Percentiles rank a stretch among this genome's conserved stretches.
Evolutionary conservation across 2,113 vertebrate genomes (phyloP).

Genomic region (Bos indicus): DNA sequence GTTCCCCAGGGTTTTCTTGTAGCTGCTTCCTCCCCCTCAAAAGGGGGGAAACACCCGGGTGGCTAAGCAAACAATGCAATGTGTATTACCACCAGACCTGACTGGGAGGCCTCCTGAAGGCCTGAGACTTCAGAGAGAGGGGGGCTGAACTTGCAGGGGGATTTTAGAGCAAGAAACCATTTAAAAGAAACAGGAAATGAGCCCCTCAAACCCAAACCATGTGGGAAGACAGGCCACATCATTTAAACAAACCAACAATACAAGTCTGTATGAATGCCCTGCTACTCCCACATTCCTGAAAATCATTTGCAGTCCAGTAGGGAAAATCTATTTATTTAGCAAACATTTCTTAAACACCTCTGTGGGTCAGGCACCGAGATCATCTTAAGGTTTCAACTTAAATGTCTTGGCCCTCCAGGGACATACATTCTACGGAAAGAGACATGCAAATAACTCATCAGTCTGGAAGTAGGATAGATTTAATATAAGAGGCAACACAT

Average conservation of each 20-base stretch:
- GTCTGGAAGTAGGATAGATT: not conserved
- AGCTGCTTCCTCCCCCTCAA: conserved; percentile 48
- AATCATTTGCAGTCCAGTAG: not conserved
- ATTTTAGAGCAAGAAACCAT: conserved; percentile 24
- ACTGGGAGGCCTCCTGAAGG: conserved; percentile 34
- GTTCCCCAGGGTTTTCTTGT: conserved; percentile 45
- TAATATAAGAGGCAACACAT: not conserved
- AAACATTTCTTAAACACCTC: conserved; percentile 23
- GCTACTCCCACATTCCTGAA: conserved; percentile 33
- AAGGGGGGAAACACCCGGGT: conserved; percentile 43
- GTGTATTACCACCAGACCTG: not conserved
- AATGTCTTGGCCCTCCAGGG: not conserved
- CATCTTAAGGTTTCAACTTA: conserved; percentile 29
- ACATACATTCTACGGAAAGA: not conserved
- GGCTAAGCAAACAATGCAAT: conserved; percentile 52
- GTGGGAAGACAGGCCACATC: conserved; percentile 55
- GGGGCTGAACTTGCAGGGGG: not conserved
- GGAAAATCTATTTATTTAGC: conserved; percentile 29
- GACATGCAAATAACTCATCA: not conserved
- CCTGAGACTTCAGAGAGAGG: conserved; percentile 10
- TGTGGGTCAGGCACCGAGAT: not conserved
- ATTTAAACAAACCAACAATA: conserved; percentile 58
- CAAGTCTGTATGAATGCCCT: conserved; percentile 14
- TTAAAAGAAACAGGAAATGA: conserved; percentile 65
- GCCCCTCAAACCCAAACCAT: conserved; percentile 61